These are phyloP conservation scores for Rugalucina vietnamica DNA, from an alignment of 2,888 invertebrate genomes.

Conservation along the genomic window DNA sequence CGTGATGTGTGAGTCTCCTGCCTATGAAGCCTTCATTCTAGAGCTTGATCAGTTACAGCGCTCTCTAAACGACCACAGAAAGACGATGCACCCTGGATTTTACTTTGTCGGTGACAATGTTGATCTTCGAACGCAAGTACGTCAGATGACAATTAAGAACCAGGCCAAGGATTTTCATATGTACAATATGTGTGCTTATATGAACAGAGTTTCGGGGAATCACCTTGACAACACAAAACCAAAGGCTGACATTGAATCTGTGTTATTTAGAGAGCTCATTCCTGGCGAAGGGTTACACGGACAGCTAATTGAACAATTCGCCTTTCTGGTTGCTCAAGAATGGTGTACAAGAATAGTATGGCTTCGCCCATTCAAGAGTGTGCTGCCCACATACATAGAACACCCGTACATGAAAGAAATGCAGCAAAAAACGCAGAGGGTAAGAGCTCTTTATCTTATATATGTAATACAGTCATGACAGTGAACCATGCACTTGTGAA, in stretches of 20 bases:
- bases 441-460: too few species aligned
- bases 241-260: slow-evolving; percentile 19
- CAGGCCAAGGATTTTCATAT: slow-evolving; percentile 50
- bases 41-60: background rate
- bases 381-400: slow-evolving; percentile 19
- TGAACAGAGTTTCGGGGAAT: slow-evolving; percentile 46
- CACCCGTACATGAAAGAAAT: slow-evolving; percentile 33
- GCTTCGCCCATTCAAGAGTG: slow-evolving; percentile 16
- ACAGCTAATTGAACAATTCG: slow-evolving; percentile 13
- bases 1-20: background rate
- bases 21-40: background rate
- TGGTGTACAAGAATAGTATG: slow-evolving; percentile 24
- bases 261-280: slow-evolving; percentile 30
- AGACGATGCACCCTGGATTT: slow-evolving; percentile 45
- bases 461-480: too few species aligned
- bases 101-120: slow-evolving; percentile 61
- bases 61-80: slow-evolving; percentile 26
- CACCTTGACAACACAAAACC: slow-evolving; percentile 30
- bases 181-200: slow-evolving; percentile 46
- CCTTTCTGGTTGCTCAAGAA: slow-evolving; percentile 22
- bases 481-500: too few species aligned
- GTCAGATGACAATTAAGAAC: slow-evolving; percentile 43
- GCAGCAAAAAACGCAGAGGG: background rate
- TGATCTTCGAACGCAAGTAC: slow-evolving; percentile 43
- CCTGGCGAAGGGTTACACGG: background rate